Conservation (phyloP, 2,888 invertebrate genomes). For the Drosophila atroscutellata region DNA sequence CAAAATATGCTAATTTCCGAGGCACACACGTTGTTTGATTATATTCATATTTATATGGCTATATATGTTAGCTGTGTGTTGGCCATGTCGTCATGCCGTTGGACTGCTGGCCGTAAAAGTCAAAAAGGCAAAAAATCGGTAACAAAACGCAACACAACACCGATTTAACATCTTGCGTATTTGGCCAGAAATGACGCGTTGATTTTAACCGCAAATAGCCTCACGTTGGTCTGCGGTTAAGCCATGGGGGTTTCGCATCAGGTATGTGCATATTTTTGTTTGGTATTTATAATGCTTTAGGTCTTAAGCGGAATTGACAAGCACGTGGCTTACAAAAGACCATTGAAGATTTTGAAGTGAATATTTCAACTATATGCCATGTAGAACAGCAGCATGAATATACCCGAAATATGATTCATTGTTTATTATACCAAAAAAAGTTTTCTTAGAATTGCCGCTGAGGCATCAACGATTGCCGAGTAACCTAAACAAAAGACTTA, state of each 20-base stretch:
- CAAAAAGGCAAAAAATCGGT: constrained; percentile 24
- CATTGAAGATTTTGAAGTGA: constrained; percentile 33
- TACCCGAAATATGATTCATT: constrained; percentile 62
- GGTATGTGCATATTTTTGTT: constrained; percentile 2
- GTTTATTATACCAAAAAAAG: constrained; percentile 26
- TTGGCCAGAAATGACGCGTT: constrained; percentile 52
- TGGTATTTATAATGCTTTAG: constrained; percentile 11
- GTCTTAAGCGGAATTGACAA: constrained; percentile 31
- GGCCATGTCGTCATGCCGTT: constrained; percentile 66
- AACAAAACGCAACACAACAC: constrained; percentile 16
- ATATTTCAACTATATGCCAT: not conserved
- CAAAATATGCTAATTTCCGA: constrained; percentile 73
- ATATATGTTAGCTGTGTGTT: constrained; percentile 11
- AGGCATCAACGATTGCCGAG: constrained; percentile 21
- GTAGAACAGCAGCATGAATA: constrained; percentile 4
- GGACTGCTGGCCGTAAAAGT: constrained; percentile 46
- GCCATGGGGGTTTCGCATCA: constrained; percentile 18
- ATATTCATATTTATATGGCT: constrained; percentile 33
- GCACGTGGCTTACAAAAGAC: constrained; percentile 57
- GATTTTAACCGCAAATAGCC: constrained; percentile 52
- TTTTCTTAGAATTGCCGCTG: constrained; percentile 54
- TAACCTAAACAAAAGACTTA: constrained; percentile 69
- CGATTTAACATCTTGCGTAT: constrained; percentile 36
- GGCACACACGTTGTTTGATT: constrained; percentile 20
- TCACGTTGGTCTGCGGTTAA: constrained; percentile 41